Conservation (phyloP, 1,140 invertebrate species). For the Leptopilina boulardi region DNA sequence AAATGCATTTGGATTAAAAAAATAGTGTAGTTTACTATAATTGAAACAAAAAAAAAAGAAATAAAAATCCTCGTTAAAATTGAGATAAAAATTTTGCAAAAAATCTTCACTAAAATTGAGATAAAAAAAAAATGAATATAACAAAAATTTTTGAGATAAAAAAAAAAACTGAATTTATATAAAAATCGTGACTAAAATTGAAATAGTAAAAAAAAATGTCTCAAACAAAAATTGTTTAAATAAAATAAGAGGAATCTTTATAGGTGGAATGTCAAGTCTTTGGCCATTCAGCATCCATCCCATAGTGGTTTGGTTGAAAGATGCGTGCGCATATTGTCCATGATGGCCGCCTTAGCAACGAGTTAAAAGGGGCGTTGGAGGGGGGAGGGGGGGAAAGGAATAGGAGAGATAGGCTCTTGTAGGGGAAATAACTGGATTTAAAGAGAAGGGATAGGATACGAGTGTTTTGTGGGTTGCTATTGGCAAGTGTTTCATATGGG, state of each 20-base stretch:
- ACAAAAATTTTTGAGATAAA: no score
- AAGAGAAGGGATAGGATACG: constrained; percentile 68
- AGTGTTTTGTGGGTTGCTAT: constrained; percentile 60
- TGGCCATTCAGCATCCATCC: constrained; percentile 5
- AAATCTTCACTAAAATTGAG: no score
- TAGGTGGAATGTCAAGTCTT: neutral
- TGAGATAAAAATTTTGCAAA: no score
- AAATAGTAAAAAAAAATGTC: no score
- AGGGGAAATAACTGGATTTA: constrained; percentile 50
- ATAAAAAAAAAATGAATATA: no score
- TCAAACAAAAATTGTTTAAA: no score
- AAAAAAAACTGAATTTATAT: no score
- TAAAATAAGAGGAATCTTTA: constrained; percentile 17
- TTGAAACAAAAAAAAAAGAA: no score
- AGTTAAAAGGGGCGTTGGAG: neutral
- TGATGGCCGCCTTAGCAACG: constrained; percentile 63
- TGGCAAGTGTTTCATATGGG: constrained; percentile 67
- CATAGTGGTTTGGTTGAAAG: constrained; percentile 2
- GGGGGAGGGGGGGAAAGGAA: constrained; percentile 52
- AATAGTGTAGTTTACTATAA: no score
- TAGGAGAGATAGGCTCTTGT: constrained; percentile 51
- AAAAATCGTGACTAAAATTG: no score
- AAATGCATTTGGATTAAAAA: no score
- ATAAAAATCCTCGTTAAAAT: no score
- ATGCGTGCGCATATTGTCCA: constrained; percentile 68